A percentile compares a stretch with the other conserved stretches of the same genome.
phyloP scores from a whole-genome alignment of 2,888 invertebrate species.

The Ormyrus pomaceus region DNA sequence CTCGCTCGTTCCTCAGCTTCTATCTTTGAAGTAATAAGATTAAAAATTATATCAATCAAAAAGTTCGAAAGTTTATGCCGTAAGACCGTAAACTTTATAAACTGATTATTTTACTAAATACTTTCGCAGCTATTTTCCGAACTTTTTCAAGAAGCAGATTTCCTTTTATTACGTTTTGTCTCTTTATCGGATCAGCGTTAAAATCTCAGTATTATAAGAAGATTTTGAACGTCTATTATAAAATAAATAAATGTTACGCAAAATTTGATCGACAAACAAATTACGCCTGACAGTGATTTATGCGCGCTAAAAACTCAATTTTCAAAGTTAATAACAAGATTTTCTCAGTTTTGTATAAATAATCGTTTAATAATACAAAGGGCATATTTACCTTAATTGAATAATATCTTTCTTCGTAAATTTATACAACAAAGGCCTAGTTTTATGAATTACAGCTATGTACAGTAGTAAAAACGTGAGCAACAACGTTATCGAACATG shows the following conservation, averaged over 20 bases:
- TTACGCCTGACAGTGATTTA: background rate
- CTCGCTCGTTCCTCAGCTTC: background rate
- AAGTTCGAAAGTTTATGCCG: conserved; percentile 15
- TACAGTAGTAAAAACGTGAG: conserved; percentile 83
- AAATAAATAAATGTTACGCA: too few relatives aligned
- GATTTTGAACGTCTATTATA: too few relatives aligned
- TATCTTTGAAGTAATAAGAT: conserved; percentile 17
- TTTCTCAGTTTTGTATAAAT: background rate
- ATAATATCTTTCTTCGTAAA: conserved; percentile 71
- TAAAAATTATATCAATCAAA: conserved; percentile 39
- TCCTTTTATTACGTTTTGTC: too few relatives aligned
- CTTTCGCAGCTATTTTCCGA: conserved; percentile 9
- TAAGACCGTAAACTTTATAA: conserved; percentile 11
- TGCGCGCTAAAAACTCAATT: background rate
- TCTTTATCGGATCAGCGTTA: too few relatives aligned
- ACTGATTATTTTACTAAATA: conserved; percentile 31
- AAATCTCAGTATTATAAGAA: too few relatives aligned
- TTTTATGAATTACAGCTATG: conserved; percentile 79
- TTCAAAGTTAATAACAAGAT: background rate
- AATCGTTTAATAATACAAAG: background rate
- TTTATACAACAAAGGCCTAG: conserved; percentile 63
- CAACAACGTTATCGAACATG: conserved; percentile 83
- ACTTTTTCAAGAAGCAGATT: too few relatives aligned
- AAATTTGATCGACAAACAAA: too few relatives aligned
- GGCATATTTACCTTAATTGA: conserved; percentile 68